Evolutionary conservation across 2,113 vertebrate genomes (phyloP).

Genomic region (Okapia johnstoni): DNA sequence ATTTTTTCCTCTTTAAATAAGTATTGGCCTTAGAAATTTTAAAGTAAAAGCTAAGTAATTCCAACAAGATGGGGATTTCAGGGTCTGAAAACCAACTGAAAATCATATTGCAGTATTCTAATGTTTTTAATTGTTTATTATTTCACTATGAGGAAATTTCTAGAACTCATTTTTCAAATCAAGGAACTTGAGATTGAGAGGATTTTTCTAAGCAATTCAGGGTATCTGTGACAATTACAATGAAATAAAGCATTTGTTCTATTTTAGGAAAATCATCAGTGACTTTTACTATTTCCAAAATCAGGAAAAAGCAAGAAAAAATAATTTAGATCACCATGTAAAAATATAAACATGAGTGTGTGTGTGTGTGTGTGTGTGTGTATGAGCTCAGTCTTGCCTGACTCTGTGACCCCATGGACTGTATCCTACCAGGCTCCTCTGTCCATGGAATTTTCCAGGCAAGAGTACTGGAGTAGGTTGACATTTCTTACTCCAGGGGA

Average conservation of each 20-base stretch:
- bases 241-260: background rate
- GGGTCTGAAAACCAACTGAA: background rate
- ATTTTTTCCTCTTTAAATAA: background rate
- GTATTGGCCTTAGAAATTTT: background rate
- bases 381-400: background rate
- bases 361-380: background rate
- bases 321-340: background rate
- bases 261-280: background rate
- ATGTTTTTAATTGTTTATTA: background rate
- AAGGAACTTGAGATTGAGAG: background rate
- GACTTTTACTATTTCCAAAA: background rate
- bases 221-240: background rate
- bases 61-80: rapidly evolving
- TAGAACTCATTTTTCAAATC: background rate
- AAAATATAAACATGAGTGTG: background rate
- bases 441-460: background rate
- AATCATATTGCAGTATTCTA: background rate
- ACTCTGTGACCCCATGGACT: background rate
- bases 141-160: background rate
- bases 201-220: background rate
- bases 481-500: background rate
- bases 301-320: background rate
- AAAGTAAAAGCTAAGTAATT: background rate
- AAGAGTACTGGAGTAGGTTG: background rate
- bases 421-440: background rate